Conservation (phyloP, 2,888 invertebrate species). For the Encarsia formosa region DNA sequence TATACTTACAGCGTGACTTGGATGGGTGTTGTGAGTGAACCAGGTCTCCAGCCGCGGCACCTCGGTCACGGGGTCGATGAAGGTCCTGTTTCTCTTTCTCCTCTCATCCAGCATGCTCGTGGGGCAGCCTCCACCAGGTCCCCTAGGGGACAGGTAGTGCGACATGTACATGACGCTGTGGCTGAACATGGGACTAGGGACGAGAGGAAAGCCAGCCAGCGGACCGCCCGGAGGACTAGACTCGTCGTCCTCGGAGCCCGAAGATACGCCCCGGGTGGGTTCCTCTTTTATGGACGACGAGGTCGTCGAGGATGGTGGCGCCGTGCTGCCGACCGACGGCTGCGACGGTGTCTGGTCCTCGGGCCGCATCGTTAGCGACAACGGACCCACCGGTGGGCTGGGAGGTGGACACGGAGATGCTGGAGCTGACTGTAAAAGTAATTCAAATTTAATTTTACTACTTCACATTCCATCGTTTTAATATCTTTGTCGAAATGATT, state of each 20-base stretch:
- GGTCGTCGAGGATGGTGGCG: no score
- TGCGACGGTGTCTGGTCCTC: slow-evolving; percentile 46
- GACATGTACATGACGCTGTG: slow-evolving; percentile 91
- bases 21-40: slow-evolving; percentile 97
- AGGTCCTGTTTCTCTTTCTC: slow-evolving; percentile 93
- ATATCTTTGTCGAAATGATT: neutral
- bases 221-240: slow-evolving; percentile 54
- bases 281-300: slow-evolving; percentile 51
- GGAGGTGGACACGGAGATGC: slow-evolving; percentile 47
- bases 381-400: slow-evolving; percentile 45
- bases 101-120: slow-evolving; percentile 72
- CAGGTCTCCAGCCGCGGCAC: slow-evolving; percentile 91
- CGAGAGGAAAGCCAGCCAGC: slow-evolving; percentile 69
- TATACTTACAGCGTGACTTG: slow-evolving; percentile 73
- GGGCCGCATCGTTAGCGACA: slow-evolving; percentile 46
- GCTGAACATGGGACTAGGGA: slow-evolving; percentile 83
- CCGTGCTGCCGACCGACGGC: no score
- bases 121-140: slow-evolving; percentile 44
- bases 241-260: slow-evolving; percentile 58
- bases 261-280: slow-evolving; percentile 49
- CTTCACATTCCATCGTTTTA: neutral
- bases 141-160: slow-evolving; percentile 68
- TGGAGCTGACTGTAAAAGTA: slow-evolving; percentile 45
- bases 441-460: neutral
- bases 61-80: slow-evolving; percentile 98